A percentile compares a stretch with the other conserved stretches of the same genome.
These are phyloP conservation scores for Ibidorhyncha struthersii DNA, from an alignment of 2,113 vertebrate species.

Conservation along the genomic window DNA sequence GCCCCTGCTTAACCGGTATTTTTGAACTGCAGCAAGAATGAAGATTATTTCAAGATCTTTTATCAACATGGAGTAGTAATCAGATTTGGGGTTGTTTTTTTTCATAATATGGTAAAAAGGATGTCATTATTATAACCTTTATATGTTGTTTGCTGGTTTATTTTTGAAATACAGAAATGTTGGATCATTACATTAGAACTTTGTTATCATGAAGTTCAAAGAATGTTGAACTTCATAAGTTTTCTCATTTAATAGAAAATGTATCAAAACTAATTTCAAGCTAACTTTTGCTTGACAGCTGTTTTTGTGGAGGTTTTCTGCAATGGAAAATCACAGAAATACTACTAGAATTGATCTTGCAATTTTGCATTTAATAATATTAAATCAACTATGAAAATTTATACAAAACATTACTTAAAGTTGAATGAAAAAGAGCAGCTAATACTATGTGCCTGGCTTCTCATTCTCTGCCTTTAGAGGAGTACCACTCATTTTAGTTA, in stretches of 20 bases:
- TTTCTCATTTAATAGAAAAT: background rate
- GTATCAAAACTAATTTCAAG: background rate
- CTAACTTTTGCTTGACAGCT: background rate
- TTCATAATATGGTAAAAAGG: background rate
- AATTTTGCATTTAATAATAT: background rate
- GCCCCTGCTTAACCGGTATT: background rate
- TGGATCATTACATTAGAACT: background rate
- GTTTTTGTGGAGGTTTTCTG: background rate
- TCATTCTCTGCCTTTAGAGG: background rate
- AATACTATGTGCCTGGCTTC: background rate
- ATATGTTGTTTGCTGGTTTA: background rate
- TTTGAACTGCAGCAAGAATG: background rate
- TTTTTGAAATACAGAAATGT: background rate
- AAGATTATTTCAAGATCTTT: background rate
- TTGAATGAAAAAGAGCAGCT: background rate
- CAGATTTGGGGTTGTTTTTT: rapidly evolving
- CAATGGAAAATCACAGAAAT: background rate
- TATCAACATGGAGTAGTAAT: background rate
- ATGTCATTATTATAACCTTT: background rate
- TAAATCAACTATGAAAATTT: background rate
- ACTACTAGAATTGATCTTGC: background rate
- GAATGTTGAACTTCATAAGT: background rate
- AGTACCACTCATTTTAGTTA: background rate
- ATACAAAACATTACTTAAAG: background rate
- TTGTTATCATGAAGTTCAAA: background rate